Percentiles rank a stretch among this genome's conserved stretches.
phyloP scores from a whole-genome alignment of 2,797 vertebrate species.

The Enteromius viviparus region DNA sequence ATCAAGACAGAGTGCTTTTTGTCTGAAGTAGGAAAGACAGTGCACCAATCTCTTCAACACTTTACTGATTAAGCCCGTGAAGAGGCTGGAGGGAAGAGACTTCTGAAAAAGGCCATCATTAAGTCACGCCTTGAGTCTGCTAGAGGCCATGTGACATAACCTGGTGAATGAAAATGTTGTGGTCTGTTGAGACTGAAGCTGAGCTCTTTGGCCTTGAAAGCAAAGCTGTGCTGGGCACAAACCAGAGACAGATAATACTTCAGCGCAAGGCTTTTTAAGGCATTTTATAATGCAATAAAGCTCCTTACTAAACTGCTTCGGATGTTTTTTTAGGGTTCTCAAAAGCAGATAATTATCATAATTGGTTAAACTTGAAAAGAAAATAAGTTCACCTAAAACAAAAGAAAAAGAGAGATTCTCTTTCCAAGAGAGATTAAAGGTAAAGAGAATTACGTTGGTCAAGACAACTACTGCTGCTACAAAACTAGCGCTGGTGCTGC shows the following conservation, averaged over 20 bases:
- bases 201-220: constrained; percentile 33
- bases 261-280: not conserved
- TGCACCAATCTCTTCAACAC: constrained; percentile 8
- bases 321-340: not conserved
- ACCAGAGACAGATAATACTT: constrained; percentile 11
- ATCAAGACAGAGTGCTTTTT: constrained; percentile 1
- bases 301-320: not conserved
- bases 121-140: constrained; percentile 45
- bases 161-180: constrained; percentile 38
- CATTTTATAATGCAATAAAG: not conserved
- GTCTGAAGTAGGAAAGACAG: not conserved
- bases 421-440: not conserved
- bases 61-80: constrained; percentile 24
- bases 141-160: constrained; percentile 39
- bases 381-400: not conserved
- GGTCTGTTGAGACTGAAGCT: constrained; percentile 37
- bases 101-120: constrained; percentile 31
- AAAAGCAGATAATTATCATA: not conserved
- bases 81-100: constrained; percentile 29
- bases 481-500: too few relatives aligned
- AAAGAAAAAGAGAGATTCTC: too few relatives aligned
- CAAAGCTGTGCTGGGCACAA: not conserved
- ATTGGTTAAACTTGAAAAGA: not conserved
- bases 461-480: not conserved
- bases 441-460: not conserved